Percentiles rank a stretch among this genome's conserved stretches.
Evolutionary conservation across 2,113 vertebrate genomes (phyloP).

Genomic region (Cinclus mexicanus): DNA sequence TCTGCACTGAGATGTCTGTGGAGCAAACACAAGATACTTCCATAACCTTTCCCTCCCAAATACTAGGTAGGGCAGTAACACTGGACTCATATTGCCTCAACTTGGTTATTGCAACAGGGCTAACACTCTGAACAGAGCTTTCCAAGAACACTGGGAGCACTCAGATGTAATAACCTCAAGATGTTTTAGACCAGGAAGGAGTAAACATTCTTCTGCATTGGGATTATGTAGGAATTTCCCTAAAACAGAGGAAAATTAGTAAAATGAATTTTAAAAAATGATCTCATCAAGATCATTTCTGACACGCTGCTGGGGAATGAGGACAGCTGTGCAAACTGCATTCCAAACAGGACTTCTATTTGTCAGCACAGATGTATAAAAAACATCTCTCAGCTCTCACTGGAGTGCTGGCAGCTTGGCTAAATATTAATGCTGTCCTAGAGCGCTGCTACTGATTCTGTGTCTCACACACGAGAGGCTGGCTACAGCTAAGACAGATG

Average conservation of each 20-base stretch:
- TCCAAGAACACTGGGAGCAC: background rate
- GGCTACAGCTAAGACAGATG: background rate
- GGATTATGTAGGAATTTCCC: background rate
- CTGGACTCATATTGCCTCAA: background rate
- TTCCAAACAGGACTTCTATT: background rate
- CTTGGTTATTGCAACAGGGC: background rate
- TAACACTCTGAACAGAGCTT: background rate
- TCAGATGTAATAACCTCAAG: background rate
- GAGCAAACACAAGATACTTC: background rate
- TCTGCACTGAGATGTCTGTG: background rate
- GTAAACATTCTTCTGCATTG: background rate
- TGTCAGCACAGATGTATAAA: slow-evolving; percentile 23
- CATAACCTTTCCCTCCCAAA: background rate
- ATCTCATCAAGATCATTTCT: background rate
- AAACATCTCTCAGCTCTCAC: background rate
- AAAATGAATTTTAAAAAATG: background rate
- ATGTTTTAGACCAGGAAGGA: background rate
- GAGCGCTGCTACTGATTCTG: background rate
- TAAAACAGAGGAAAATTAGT: background rate
- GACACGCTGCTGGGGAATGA: background rate
- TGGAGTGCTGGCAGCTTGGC: background rate
- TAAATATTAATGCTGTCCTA: background rate
- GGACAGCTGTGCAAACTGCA: slow-evolving; percentile 24
- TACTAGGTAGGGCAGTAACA: background rate
- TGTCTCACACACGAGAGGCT: background rate